These are phyloP conservation scores for Clytia hemisphaerica DNA, from an alignment of 30 jellyfish, hydroid and myxozoan genomes.

Conservation along the genomic window DNA sequence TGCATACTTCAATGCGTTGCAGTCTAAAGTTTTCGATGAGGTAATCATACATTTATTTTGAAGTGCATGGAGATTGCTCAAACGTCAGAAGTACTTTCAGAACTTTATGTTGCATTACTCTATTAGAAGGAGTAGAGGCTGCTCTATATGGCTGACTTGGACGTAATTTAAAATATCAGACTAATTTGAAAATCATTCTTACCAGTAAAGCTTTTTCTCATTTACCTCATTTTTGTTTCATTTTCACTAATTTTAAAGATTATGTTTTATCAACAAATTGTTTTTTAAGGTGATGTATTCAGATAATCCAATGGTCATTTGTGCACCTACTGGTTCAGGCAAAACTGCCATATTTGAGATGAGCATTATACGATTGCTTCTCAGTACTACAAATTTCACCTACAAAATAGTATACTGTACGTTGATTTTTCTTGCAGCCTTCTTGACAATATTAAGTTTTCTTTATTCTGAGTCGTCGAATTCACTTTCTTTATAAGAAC, in stretches of 20 bases:
- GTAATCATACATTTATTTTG: too few relatives aligned
- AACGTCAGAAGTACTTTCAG: too few relatives aligned
- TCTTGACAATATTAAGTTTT: too few relatives aligned
- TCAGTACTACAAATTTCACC: slow-evolving; percentile 27
- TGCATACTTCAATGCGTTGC: slow-evolving; percentile 75
- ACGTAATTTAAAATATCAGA: background rate
- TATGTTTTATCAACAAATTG: background rate
- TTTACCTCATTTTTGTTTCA: background rate
- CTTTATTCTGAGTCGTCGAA: too few relatives aligned
- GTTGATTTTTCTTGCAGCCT: too few relatives aligned
- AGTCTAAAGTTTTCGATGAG: slow-evolving; percentile 76
- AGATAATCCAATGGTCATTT: slow-evolving; percentile 79
- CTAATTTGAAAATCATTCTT: background rate
- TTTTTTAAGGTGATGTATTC: slow-evolving; percentile 66
- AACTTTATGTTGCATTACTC: too few relatives aligned
- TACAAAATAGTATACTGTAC: slow-evolving; percentile 79
- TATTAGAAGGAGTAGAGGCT: background rate
- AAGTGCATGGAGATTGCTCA: too few relatives aligned
- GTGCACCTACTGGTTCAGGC: slow-evolving; percentile 99
- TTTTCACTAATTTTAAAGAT: background rate
- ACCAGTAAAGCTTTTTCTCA: background rate
- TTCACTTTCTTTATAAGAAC: too few relatives aligned
- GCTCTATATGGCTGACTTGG: background rate
- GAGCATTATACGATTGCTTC: slow-evolving; percentile 68
- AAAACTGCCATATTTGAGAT: slow-evolving; percentile 85